Evolutionary conservation across 2,888 invertebrate genomes (phyloP).

Genomic region (Teleogryllus oceanicus): DNA sequence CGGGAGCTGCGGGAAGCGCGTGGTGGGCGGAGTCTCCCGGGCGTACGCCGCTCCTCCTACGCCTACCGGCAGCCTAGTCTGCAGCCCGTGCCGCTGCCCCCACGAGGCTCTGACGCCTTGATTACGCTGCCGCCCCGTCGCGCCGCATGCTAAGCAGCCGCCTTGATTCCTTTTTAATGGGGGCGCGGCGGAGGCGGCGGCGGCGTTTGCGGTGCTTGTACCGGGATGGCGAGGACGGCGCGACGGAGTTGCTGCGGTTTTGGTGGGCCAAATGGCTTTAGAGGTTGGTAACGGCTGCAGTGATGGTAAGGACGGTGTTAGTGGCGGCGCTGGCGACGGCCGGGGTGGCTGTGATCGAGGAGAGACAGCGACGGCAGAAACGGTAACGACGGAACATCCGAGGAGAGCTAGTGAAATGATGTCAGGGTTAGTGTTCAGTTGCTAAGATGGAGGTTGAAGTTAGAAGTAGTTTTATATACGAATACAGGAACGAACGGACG

Average conservation of each 20-base stretch:
- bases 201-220: background rate
- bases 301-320: too few species aligned
- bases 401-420: too few species aligned
- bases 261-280: too few species aligned
- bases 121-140: background rate
- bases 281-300: too few species aligned
- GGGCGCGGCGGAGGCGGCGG: background rate
- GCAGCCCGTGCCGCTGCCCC: background rate
- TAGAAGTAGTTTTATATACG: too few species aligned
- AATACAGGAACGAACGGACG: too few species aligned
- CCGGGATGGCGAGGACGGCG: too few species aligned
- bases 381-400: background rate
- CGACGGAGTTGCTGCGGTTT: too few species aligned
- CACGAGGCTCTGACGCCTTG: background rate
- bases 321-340: too few species aligned
- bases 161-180: slow-evolving; percentile 18
- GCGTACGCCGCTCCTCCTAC: background rate
- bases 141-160: slow-evolving; percentile 18
- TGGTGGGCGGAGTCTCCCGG: background rate
- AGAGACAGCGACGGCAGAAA: background rate
- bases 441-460: too few species aligned
- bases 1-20: background rate
- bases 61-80: background rate
- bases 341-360: too few species aligned
- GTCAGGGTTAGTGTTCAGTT: too few species aligned